Percentiles rank a stretch among this genome's conserved stretches.
These are phyloP conservation scores for Dascillus cervinus DNA, from an alignment of 2,888 invertebrate species.

Conservation along the genomic window DNA sequence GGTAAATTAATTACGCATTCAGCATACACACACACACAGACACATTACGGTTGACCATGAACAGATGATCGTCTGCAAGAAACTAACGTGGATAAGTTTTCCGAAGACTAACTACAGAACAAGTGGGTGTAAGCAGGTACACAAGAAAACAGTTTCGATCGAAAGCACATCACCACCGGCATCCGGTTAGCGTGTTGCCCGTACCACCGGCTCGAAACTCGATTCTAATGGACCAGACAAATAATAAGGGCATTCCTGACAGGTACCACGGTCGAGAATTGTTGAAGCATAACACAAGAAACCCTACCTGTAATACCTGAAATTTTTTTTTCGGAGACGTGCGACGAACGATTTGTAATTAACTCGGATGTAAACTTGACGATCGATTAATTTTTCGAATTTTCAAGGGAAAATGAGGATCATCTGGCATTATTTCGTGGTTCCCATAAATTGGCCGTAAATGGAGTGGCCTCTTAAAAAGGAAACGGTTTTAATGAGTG, in stretches of 20 bases:
- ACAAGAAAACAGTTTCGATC: slow-evolving; percentile 20
- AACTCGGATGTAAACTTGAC: too few species aligned
- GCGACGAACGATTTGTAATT: too few species aligned
- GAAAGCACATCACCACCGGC: slow-evolving; percentile 6
- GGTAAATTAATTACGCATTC: too few species aligned
- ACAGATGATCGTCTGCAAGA: slow-evolving; percentile 19
- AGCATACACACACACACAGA: slow-evolving; percentile 1
- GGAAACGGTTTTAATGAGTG: too few species aligned
- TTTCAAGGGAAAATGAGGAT: too few species aligned
- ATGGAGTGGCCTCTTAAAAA: too few species aligned
- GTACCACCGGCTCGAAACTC: slow-evolving; percentile 25
- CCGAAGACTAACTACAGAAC: slow-evolving; percentile 20
- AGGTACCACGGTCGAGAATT: slow-evolving; percentile 3
- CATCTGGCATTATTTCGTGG: too few species aligned
- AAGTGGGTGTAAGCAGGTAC: slow-evolving; percentile 26
- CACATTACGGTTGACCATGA: slow-evolving; percentile 13
- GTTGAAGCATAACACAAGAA: slow-evolving; percentile 2
- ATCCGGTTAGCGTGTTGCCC: slow-evolving; percentile 4
- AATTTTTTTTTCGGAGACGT: too few species aligned
- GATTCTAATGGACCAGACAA: slow-evolving; percentile 29
- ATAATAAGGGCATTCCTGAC: slow-evolving; percentile 33
- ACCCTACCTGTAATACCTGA: too few species aligned
- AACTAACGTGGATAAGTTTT: slow-evolving; percentile 19
- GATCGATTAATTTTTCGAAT: too few species aligned
- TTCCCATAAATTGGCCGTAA: too few species aligned